These are phyloP conservation scores for Sander lucioperca DNA, from an alignment of 2,113 vertebrate genomes.

Conservation along the genomic window DNA sequence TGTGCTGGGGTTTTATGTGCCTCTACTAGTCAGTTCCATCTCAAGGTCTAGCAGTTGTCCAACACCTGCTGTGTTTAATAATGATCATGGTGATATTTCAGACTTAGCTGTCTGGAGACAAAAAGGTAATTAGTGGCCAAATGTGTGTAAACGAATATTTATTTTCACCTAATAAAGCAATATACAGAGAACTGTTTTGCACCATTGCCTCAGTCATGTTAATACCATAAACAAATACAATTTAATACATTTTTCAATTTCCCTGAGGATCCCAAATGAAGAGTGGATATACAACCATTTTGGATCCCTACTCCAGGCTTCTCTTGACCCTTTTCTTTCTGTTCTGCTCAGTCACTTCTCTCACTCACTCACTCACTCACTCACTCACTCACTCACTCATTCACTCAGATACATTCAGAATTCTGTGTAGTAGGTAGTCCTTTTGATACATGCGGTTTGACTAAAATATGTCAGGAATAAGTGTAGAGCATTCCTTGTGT, in stretches of 20 bases:
- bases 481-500: slow-evolving; percentile 5
- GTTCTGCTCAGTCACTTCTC: slow-evolving; percentile 32
- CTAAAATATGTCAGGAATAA: not conserved
- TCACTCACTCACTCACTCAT: not conserved
- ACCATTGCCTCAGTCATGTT: slow-evolving; percentile 35
- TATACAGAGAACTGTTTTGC: slow-evolving; percentile 20
- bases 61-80: slow-evolving; percentile 46
- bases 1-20: slow-evolving; percentile 17
- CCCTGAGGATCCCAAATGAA: slow-evolving; percentile 39
- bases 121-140: slow-evolving; percentile 29
- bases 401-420: not conserved
- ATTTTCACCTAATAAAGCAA: not conserved
- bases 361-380: not conserved
- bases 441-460: not conserved
- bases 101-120: slow-evolving; percentile 6
- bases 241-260: slow-evolving; percentile 68
- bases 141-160: too few species aligned
- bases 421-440: not conserved
- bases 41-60: slow-evolving; percentile 7
- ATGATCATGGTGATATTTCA: slow-evolving; percentile 39
- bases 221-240: slow-evolving; percentile 57
- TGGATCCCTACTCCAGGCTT: slow-evolving; percentile 43
- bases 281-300: slow-evolving; percentile 62
- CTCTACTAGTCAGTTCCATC: not conserved
- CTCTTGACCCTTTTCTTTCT: slow-evolving; percentile 32